Evolutionary conservation across 2,888 invertebrate species (phyloP), one percentile per base, ranked within the genome.

Genomic region (Ariolimax columbianus): DNA sequence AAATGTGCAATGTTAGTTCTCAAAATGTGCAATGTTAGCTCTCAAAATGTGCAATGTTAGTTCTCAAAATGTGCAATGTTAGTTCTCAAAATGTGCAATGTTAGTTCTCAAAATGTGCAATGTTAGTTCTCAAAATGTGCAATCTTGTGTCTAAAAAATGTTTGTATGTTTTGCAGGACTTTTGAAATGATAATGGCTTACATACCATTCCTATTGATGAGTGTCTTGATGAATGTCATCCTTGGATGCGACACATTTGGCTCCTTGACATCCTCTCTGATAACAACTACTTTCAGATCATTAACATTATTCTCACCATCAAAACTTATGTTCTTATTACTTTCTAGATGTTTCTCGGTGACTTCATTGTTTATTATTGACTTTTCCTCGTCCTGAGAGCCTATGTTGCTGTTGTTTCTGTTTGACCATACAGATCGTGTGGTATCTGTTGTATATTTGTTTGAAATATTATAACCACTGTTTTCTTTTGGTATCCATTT

Each of bases 181-280:
- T 11, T 14, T 55, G 55, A 9, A 11, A 19, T 55, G 23, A 55
- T 3, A 2, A 19, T 17, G 30, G 0, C 33, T 0, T 51, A 14
- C 78, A 40, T 78, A 78, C 78, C 78, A 78, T 78, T 78, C 55
- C 33, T n/a, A 40, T 40, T 75, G 6, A 82, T 55, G 7, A 80
- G 80, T 23, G 80, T 36, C 51, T 80, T 68, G 0, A 80, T 80
- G 70, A 80, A 80, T 33, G 80, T n/a, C 80, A 80, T 68, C 51
- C 70, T 68, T 70, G 68, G 33, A 36, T n/a, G 19, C 7, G 14
- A 33, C 19, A 40, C 33, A 38, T 43, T n/a, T 19, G 36, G 40
- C 6, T 80, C 70, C n/a, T 70, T n/a, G 9, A 9, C 33, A 30
- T 80, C 80, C 36, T 70, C 70, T 47, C 70, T n/a, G 47, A 70